These are phyloP conservation scores for Cryptotis parvus DNA, from an alignment of 2,113 vertebrate genomes.

Conservation along the genomic window DNA sequence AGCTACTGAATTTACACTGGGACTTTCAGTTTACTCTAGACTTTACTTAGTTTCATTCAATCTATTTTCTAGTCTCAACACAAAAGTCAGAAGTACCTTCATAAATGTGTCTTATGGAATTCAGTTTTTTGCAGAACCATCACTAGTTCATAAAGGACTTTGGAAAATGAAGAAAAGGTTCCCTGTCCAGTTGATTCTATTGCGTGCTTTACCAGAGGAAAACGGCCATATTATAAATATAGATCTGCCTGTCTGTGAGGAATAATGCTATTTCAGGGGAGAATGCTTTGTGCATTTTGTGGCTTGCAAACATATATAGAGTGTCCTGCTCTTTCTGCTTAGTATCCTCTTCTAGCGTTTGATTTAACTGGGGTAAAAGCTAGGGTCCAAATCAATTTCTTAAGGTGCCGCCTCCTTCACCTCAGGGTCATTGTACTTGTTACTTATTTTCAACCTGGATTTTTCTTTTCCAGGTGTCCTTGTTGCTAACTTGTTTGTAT, in stretches of 20 bases:
- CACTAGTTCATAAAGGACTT: rapidly evolving
- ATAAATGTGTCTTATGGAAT: not conserved
- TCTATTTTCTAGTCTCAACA: not conserved
- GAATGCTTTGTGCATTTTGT: not conserved
- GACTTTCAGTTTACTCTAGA: not conserved
- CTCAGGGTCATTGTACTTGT: not conserved
- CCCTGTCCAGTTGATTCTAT: not conserved
- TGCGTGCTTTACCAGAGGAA: not conserved
- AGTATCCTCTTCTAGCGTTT: not conserved
- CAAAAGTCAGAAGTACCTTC: not conserved
- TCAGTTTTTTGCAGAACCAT: not conserved
- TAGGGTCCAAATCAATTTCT: not conserved
- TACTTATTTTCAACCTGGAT: not conserved
- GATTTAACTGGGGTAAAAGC: not conserved
- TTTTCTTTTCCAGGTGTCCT: not conserved
- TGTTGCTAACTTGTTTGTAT: not conserved
- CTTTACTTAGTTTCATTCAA: not conserved
- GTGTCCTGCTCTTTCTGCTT: not conserved
- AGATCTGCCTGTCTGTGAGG: not conserved
- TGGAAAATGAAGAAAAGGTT: not conserved
- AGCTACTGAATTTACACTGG: too few species aligned
- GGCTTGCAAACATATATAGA: not conserved
- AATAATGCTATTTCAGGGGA: not conserved
- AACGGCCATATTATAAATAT: not conserved
- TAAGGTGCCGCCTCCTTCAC: not conserved